phyloP scores from a whole-genome alignment of 2,113 vertebrate species.

The Colistium nudipinnis region DNA sequence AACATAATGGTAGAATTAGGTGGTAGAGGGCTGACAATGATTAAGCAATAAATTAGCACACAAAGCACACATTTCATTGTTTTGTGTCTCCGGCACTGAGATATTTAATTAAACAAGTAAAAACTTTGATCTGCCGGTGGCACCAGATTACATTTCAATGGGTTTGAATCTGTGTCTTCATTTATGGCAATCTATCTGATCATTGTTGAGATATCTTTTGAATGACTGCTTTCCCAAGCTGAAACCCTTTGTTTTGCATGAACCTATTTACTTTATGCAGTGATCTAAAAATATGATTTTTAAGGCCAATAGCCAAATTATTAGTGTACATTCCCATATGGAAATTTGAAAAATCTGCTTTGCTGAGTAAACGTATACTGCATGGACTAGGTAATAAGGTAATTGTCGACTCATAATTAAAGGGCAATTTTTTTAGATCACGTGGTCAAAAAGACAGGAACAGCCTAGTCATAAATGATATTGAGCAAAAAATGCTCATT shows the following conservation, averaged over 20 bases:
- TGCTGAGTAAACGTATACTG: constrained; percentile 53
- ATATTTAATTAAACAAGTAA: neutral
- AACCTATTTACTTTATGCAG: neutral
- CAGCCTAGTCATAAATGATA: constrained; percentile 57
- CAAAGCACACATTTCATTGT: too few species aligned
- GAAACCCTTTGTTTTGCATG: neutral
- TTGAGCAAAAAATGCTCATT: constrained; percentile 74
- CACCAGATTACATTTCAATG: too few species aligned
- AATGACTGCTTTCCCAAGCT: too few species aligned
- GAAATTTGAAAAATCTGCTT: constrained; percentile 34
- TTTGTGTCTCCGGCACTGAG: too few species aligned
- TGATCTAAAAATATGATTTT: neutral
- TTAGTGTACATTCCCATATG: constrained; percentile 3
- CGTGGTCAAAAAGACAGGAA: constrained; percentile 49
- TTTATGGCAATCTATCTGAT: too few species aligned
- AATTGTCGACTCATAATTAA: constrained; percentile 54
- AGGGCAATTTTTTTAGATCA: constrained; percentile 39
- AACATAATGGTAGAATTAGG: too few species aligned
- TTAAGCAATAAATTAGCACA: too few species aligned
- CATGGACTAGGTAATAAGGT: constrained; percentile 49
- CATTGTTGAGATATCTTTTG: neutral
- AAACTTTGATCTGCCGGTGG: neutral
- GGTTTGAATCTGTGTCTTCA: too few species aligned
- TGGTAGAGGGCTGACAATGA: too few species aligned
- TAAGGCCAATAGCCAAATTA: constrained; percentile 2